Evolutionary conservation across 2,888 invertebrate genomes (phyloP).

Genomic region (Eustalomyia histrio): DNA sequence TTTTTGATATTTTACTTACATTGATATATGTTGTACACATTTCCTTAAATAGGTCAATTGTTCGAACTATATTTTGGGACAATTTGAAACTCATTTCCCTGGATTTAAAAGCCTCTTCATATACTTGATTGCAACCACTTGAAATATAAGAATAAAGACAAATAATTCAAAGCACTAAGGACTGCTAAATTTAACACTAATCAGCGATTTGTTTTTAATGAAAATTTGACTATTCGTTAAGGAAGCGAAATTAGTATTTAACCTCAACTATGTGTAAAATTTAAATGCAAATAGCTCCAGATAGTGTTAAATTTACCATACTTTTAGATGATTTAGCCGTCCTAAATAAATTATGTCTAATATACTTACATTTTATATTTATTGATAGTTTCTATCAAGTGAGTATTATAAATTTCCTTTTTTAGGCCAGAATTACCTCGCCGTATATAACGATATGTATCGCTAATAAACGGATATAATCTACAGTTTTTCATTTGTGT

Average conservation of each 20-base stretch:
- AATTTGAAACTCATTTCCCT: conserved; percentile 32
- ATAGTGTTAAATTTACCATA: too few species aligned
- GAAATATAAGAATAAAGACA: neutral
- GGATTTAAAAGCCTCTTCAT: conserved; percentile 37
- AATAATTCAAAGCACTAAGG: neutral
- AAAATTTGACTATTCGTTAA: too few species aligned
- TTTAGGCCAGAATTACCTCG: conserved; percentile 24
- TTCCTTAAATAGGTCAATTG: conserved; percentile 50
- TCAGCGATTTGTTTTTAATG: too few species aligned
- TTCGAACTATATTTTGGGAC: conserved; percentile 49
- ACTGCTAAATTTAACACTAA: too few species aligned
- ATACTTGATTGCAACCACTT: conserved; percentile 51
- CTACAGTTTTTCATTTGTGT: conserved; percentile 22
- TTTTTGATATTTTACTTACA: conserved; percentile 41
- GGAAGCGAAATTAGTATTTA: too few species aligned
- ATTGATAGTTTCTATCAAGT: conserved; percentile 47
- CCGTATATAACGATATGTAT: conserved; percentile 48
- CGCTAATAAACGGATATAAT: conserved; percentile 45
- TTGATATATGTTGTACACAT: conserved; percentile 39
- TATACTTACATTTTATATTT: conserved; percentile 54
- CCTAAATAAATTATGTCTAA: neutral
- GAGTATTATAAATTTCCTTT: conserved; percentile 9
- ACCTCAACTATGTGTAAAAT: too few species aligned
- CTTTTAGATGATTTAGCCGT: too few species aligned
- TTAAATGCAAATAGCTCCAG: too few species aligned